Conservation (phyloP, 2,888 invertebrate species). For the Sarcophaga variegata region DNA sequence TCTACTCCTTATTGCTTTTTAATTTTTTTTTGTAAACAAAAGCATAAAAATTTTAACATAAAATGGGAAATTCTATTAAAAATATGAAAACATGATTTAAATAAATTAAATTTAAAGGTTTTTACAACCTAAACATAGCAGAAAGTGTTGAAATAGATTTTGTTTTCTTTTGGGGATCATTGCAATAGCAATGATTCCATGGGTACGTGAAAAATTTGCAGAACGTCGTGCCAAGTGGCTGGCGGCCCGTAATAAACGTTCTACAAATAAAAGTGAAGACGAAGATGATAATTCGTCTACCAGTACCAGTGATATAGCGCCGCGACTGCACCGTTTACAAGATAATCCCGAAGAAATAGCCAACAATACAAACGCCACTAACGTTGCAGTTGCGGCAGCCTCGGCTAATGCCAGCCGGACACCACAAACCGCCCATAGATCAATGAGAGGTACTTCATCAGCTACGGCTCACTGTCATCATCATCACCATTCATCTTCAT, state of each 20-base stretch:
- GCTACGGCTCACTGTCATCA: slow-evolving; percentile 56
- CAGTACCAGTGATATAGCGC: slow-evolving; percentile 55
- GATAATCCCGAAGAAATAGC: slow-evolving; percentile 58
- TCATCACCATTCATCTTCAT: slow-evolving; percentile 65
- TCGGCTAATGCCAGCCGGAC: slow-evolving; percentile 38
- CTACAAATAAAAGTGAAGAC: slow-evolving; percentile 53
- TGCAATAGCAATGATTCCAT: slow-evolving; percentile 78
- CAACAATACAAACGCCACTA: slow-evolving; percentile 9
- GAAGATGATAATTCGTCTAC: slow-evolving; percentile 58
- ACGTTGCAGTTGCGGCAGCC: neutral
- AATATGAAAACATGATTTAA: neutral
- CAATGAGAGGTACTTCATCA: slow-evolving; percentile 45
- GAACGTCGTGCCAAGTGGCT: slow-evolving; percentile 81
- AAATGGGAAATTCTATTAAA: slow-evolving; percentile 26
- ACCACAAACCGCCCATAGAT: slow-evolving; percentile 60
- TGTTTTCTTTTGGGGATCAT: slow-evolving; percentile 20
- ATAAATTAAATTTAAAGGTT: slow-evolving; percentile 2
- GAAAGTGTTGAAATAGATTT: slow-evolving; percentile 6
- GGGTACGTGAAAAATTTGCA: slow-evolving; percentile 81
- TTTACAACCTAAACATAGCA: neutral
- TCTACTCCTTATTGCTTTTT: slow-evolving; percentile 11
- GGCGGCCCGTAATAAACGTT: slow-evolving; percentile 77
- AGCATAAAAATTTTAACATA: slow-evolving; percentile 13
- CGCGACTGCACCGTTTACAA: slow-evolving; percentile 62
- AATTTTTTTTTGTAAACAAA: slow-evolving; percentile 54